phyloP scores from a whole-genome alignment of 2,888 invertebrate genomes.

The Eupithecia subfuscata region DNA sequence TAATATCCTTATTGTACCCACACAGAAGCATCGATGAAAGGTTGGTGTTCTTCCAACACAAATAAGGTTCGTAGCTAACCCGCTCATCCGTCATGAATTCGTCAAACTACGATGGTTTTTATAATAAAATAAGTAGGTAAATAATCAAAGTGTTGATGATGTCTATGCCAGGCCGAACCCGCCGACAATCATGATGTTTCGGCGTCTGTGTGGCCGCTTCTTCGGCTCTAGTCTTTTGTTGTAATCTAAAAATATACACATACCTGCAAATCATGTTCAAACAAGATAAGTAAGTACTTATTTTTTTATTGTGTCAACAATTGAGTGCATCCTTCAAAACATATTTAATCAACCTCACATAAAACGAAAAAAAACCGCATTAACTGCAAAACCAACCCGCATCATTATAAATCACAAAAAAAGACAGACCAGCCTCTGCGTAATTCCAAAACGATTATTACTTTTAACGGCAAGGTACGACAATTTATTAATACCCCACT shows the following conservation, averaged over 20 bases:
- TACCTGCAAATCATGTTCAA: neutral
- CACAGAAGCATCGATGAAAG: too few species aligned
- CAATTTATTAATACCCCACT: slow-evolving; percentile 16
- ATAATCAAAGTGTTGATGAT: neutral
- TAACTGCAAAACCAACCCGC: neutral
- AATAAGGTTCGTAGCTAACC: too few species aligned
- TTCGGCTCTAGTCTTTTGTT: too few species aligned
- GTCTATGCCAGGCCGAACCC: too few species aligned
- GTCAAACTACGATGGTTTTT: too few species aligned
- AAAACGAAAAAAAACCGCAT: neutral
- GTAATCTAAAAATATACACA: too few species aligned
- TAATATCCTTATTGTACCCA: too few species aligned
- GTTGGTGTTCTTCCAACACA: too few species aligned
- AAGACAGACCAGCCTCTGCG: neutral
- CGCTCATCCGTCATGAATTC: too few species aligned
- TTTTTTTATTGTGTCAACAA: neutral
- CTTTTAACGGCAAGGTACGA: slow-evolving; percentile 14
- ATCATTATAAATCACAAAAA: slow-evolving; percentile 9
- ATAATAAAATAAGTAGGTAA: neutral
- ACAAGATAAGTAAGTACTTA: neutral
- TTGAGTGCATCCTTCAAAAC: neutral
- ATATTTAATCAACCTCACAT: neutral
- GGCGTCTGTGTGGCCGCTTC: too few species aligned
- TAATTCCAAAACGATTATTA: slow-evolving; percentile 9
- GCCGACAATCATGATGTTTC: too few species aligned